These are phyloP conservation scores for Itoplectis maculator DNA, from an alignment of 2,888 invertebrate species.

Conservation along the genomic window DNA sequence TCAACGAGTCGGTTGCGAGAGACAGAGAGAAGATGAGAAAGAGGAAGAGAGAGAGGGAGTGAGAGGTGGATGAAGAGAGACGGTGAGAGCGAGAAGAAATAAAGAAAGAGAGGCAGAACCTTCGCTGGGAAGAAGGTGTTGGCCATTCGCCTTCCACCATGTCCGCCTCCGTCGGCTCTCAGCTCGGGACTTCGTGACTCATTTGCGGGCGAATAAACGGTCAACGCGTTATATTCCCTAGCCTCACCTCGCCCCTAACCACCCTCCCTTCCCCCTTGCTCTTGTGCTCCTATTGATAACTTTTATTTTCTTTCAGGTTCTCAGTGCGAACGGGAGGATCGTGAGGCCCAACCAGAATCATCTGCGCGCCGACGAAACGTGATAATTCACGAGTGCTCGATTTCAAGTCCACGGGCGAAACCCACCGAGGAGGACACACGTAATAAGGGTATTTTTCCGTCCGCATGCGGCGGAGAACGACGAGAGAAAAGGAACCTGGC, in stretches of 20 bases:
- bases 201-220: constrained; percentile 78
- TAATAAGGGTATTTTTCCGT: background rate
- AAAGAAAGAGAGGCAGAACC: constrained; percentile 5
- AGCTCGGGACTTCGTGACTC: constrained; percentile 79
- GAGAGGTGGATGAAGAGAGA: constrained; percentile 21
- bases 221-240: constrained; percentile 55
- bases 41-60: constrained; percentile 1
- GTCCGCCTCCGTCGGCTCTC: constrained; percentile 68
- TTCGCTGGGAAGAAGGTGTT: constrained; percentile 61
- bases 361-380: too few species aligned
- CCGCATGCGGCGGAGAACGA: background rate
- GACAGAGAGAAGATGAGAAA: constrained; percentile 5
- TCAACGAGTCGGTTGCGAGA: constrained; percentile 78
- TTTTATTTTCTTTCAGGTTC: background rate
- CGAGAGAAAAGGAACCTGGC: background rate
- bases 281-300: constrained; percentile 1
- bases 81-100: constrained; percentile 31
- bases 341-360: too few species aligned
- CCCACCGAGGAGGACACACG: background rate
- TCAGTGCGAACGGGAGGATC: background rate
- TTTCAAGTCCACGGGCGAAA: too few species aligned
- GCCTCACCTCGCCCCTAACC: constrained; percentile 16
- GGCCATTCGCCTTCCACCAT: constrained; percentile 68
- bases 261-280: constrained; percentile 14
- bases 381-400: too few species aligned